Evolutionary conservation across 2,113 vertebrate species (phyloP).

Genomic region (Mohoua ochrocephala): DNA sequence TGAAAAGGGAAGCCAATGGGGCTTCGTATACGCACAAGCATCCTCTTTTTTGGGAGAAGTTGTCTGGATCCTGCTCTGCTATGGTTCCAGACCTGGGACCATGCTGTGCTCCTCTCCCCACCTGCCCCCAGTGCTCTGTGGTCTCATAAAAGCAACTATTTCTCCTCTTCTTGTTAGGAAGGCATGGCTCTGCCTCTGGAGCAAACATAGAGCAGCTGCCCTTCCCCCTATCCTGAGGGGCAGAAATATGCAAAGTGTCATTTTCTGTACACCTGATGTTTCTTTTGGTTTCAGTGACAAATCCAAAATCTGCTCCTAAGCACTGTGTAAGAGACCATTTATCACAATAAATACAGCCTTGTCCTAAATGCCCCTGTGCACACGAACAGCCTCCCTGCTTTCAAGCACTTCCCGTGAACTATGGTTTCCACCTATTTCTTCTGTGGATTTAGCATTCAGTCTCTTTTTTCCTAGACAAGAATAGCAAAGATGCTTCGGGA

Average conservation of each 20-base stretch:
- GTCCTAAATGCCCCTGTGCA: fast-evolving
- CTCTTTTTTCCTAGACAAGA: background rate
- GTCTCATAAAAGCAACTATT: background rate
- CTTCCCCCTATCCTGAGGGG: background rate
- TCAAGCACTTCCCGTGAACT: background rate
- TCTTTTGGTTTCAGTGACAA: background rate
- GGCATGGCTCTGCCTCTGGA: background rate
- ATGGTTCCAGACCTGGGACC: background rate
- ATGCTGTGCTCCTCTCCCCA: background rate
- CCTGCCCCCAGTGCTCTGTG: fast-evolving
- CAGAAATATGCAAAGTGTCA: background rate
- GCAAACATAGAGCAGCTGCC: background rate
- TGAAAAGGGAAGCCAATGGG: fast-evolving
- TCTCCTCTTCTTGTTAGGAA: background rate
- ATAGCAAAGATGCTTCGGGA: background rate
- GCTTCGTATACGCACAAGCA: background rate
- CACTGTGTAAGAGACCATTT: background rate
- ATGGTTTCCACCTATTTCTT: background rate
- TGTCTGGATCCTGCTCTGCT: background rate
- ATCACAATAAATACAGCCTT: background rate
- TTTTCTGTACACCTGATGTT: background rate
- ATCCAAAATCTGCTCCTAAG: background rate
- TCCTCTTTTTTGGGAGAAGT: background rate
- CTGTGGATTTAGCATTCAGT: background rate
- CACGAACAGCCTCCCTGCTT: background rate